Base-by-base conservation (phyloP, 2,797 vertebrate genomes). In the Hafferia zeledoni region DNA sequence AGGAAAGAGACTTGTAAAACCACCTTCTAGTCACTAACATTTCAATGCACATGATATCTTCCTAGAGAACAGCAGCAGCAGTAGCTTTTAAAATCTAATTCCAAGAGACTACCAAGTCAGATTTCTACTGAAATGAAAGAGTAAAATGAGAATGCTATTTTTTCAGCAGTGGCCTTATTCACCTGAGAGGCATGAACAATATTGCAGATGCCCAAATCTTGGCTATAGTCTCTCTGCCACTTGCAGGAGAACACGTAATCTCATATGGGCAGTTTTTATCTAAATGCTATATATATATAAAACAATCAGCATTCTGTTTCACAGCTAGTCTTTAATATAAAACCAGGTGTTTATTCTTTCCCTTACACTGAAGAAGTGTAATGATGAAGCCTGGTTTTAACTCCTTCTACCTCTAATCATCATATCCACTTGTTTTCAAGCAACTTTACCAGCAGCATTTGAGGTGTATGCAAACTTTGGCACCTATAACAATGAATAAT, bases 61-160 rank as follows among this genome's bases (percentile, higher is more conserved):
- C 57, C 55, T 44, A 75, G 49, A n/a, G 23, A 74, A 35, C 14
- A 76, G 59, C 60, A 72, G 33, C 18, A 83, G 30, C 24, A 84
- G 31, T 8, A 91, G 61, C 43, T 83, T 94, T 94, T 70, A 20
- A 70, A 83, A 91, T 86, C 63, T 70, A 88, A 80, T 89, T 91
- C 47, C 63, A 86, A 75, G 69, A 83, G 33, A 86, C 33, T 35
- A 61, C 52, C 46, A 59, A 52, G 44, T 52, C 74, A 80, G 67
- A 87, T 87, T 91, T 72, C 80, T 76, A 81, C 52, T 41, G 70
- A 82, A 91, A 89, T 77, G 25, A 78, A 79, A 52, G 87, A 39
- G 22, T 56, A 65, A 92, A 89, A 84, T n/a, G 13, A 89, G 53
- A 69, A 80, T 27, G 16, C 22, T 67, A 67, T 70, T 86, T 70